Conservation (phyloP, 2,888 invertebrate genomes). For the Blastobasis adustella region DNA sequence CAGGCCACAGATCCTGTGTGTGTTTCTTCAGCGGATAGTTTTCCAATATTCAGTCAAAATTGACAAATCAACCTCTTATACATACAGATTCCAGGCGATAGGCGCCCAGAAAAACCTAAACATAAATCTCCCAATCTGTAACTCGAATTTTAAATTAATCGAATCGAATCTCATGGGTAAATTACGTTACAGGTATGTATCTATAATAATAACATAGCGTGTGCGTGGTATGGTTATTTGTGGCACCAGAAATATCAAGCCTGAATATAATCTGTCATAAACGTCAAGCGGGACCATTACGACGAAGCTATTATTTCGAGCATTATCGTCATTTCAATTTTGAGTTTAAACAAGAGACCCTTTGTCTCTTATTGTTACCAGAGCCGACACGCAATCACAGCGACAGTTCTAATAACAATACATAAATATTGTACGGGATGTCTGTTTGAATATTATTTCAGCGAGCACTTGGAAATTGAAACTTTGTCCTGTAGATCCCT, state of each 20-base stretch:
- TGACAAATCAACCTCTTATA: no score
- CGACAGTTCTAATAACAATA: slow-evolving; percentile 10
- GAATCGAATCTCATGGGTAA: slow-evolving; percentile 50
- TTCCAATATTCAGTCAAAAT: not conserved
- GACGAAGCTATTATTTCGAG: slow-evolving; percentile 50
- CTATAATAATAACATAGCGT: slow-evolving; percentile 67
- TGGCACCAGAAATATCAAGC: slow-evolving; percentile 36
- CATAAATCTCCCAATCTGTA: slow-evolving; percentile 24
- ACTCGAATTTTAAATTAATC: slow-evolving; percentile 40
- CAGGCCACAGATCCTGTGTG: no score
- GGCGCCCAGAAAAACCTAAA: not conserved
- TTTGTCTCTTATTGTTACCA: slow-evolving; percentile 46
- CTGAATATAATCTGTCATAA: slow-evolving; percentile 61
- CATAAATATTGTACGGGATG: no score
- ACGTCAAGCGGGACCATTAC: slow-evolving; percentile 55
- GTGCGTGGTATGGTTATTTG: slow-evolving; percentile 49
- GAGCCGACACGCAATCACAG: slow-evolving; percentile 54
- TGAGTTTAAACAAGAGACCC: slow-evolving; percentile 48
- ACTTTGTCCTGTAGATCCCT: no score
- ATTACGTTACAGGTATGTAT: slow-evolving; percentile 31
- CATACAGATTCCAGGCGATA: not conserved
- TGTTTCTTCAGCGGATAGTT: not conserved
- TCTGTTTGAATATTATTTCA: no score
- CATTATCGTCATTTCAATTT: slow-evolving; percentile 56
- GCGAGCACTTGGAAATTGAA: no score